These are phyloP conservation scores for Tokudaia muenninki DNA, from an alignment of 2,797 vertebrate species.

Conservation along the genomic window DNA sequence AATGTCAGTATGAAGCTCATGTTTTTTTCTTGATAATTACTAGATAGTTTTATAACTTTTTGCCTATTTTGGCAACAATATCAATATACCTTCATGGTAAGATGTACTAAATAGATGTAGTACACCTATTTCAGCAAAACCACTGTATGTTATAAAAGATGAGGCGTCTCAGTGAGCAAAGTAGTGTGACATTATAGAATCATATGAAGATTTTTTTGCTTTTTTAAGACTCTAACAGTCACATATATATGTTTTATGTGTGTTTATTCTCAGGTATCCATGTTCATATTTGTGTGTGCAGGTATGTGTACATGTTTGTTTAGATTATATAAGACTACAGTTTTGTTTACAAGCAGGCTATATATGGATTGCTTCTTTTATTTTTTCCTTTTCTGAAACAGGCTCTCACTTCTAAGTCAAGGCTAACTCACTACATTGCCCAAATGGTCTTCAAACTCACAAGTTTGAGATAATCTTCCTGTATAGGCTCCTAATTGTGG, in stretches of 20 bases:
- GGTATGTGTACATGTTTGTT: background rate
- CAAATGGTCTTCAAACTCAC: background rate
- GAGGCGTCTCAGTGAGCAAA: slow-evolving; percentile 42
- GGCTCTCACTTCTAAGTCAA: background rate
- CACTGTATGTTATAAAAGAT: slow-evolving; percentile 10
- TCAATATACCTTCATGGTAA: slow-evolving; percentile 37
- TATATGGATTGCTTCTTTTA: background rate
- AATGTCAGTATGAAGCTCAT: slow-evolving; percentile 37
- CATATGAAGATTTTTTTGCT: background rate
- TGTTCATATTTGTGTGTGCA: background rate
- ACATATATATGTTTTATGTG: background rate
- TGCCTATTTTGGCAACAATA: slow-evolving; percentile 44
- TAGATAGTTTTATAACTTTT: background rate
- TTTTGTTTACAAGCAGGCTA: slow-evolving; percentile 41
- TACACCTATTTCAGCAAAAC: slow-evolving; percentile 28
- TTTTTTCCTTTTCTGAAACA: background rate
- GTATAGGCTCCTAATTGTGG: background rate
- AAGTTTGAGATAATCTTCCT: background rate
- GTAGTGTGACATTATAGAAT: slow-evolving; percentile 5
- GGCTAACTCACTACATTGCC: background rate
- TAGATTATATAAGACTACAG: background rate
- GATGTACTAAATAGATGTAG: background rate
- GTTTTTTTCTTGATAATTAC: slow-evolving; percentile 28
- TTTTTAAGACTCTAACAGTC: slow-evolving; percentile 48
- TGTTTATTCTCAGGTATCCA: background rate